Base-by-base conservation (phyloP, 2,113 vertebrate genomes). In the Ailuropoda melanoleuca region DNA sequence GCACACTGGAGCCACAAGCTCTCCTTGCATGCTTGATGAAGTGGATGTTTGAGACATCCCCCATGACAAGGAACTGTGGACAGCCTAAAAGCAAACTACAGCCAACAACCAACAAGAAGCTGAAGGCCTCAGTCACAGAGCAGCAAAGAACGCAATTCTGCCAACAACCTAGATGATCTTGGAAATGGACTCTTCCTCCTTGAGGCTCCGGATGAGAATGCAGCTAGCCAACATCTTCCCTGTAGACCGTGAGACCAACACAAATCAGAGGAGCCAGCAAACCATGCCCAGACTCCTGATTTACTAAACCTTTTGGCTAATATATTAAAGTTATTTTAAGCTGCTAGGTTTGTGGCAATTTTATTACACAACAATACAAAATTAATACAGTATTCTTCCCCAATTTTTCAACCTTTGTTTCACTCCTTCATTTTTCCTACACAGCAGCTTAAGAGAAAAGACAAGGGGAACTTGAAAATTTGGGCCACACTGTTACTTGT, bases 401-500 rank as follows among this genome's bases (percentile, higher is more conserved):
- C 24, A 26, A 12, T 34, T 87, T 95, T 90, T 90, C 55, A 50
- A 39, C 6, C 6, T 1, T 19, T 62, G 19, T 90, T 93, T 95
- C 12, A 46, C 23, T 86, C 11, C 13, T 50, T 66, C 12, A 31
- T 1, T 89, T 93, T 70, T 62, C 43, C 6, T 12, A 37, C 11
- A 12, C 24, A 80, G 31, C 13, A 90, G 1, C 37, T 31, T 68
- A 21, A 23, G 8, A 34, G 8, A 66, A 95, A 93, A 62, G 11
- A 53, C 17, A 91, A 62, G 50, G 8, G 46, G 13, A 87, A 86
- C 24, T 34, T 80, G 8, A 34, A 34, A 72, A 19, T 56, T 26
- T 2, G 15, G 9, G 17, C 39, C 18, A 58, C 3, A 3, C 1
- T 37, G 0, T n/a, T 78, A 24, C 13, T 31, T 66, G 24, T 15